phyloP scores from a whole-genome alignment of 2,888 invertebrate genomes.

The Drosophila pseudotalamancana region DNA sequence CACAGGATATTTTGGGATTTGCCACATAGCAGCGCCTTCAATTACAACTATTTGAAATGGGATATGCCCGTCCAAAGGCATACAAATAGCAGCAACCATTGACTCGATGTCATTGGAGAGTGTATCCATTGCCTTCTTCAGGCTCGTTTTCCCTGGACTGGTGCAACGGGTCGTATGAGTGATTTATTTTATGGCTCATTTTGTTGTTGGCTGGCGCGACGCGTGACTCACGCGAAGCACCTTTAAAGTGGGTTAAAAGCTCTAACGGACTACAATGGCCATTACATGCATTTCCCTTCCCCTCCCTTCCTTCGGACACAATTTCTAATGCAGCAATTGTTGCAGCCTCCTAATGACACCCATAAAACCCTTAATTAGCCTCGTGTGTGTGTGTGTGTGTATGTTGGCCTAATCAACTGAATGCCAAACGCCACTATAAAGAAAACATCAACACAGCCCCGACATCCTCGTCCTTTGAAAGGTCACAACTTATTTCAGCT shows the following conservation, averaged over 20 bases:
- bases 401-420: conserved; percentile 38
- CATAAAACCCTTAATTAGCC: conserved; percentile 55
- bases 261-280: conserved; percentile 17
- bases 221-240: conserved; percentile 50
- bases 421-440: neutral
- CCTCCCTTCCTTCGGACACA: neutral
- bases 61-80: conserved; percentile 25
- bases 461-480: no score
- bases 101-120: neutral
- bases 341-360: conserved; percentile 34
- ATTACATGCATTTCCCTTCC: conserved; percentile 10
- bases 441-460: no score
- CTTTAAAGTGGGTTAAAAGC: conserved; percentile 44
- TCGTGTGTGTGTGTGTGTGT: conserved; percentile 19
- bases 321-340: conserved; percentile 36
- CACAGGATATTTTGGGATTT: conserved; percentile 50
- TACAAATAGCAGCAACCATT: conserved; percentile 4
- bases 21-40: conserved; percentile 52
- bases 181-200: conserved; percentile 66
- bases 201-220: conserved; percentile 21
- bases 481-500: neutral
- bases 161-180: conserved; percentile 61
- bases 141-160: neutral
- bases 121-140: neutral
- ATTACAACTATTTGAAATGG: conserved; percentile 66